Base-by-base conservation (phyloP, 2,797 vertebrate species). In the Macropus fuliginosus region DNA sequence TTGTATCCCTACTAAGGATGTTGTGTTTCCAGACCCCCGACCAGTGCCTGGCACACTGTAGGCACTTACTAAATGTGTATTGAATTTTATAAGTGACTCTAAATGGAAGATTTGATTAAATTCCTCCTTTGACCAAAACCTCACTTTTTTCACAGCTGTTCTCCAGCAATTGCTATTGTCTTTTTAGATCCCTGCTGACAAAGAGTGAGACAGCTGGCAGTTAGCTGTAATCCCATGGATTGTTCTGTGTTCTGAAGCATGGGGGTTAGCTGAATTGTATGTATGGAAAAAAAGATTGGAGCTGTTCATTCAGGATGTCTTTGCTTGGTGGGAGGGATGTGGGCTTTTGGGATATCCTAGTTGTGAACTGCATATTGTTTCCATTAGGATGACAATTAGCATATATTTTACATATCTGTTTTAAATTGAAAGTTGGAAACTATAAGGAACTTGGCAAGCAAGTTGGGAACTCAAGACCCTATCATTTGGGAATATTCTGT, bases 391-490 rank as follows among this genome's bases (percentile, higher is more conserved):
- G 96, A 57, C 92, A 95, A 95, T 97, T 97, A 97, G 92, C 93
- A 93, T 54, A 74, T 81, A 95, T 96, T 98, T 97, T 95, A 94
- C 96, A 18, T 97, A 96, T 56, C 50, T 92, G 91, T 97, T 95
- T 98, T 92, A 95, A 98, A 81, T 94, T 96, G 93, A 95, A 97
- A 93, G 50, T 92, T 97, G 96, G 95, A 96, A 98, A 97, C 97
- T 87, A 54, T 89, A 97, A 96, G 95, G 89, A 97, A 97, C 55
- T 56, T 97, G 96, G 92, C 90, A 97, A 95, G 95, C 93, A 96
- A 97, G 81, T 74, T 93, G 91, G 97, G 94, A 94, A 52, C 89
- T 96, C 92, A 97, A 97, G 94, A 74, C 91, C 8, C 29, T 96
- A n/a, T 96, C 6, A 0, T 93, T 98, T 93, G 95, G 91, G 94